phyloP scores from a whole-genome alignment of 2,113 vertebrate species.

The Chionis minor region DNA sequence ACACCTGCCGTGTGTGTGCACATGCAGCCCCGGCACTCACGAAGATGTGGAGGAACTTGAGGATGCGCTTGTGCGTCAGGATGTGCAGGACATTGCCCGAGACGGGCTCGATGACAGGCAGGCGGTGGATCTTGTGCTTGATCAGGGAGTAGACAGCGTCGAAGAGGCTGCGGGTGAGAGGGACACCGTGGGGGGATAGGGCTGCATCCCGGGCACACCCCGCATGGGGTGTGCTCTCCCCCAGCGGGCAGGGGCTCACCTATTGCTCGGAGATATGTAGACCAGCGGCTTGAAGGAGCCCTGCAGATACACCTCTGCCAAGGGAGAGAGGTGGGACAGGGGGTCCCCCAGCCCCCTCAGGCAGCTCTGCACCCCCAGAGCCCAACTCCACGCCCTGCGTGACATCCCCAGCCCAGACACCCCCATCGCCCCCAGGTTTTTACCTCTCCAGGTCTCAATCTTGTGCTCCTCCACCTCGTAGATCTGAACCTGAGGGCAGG shows the following conservation, averaged over 20 bases:
- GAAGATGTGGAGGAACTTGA: constrained; percentile 95
- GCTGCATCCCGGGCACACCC: not conserved
- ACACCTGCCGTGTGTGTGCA: too few species aligned
- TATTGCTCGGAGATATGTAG: constrained; percentile 87
- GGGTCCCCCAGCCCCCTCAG: not conserved
- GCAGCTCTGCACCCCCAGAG: not conserved
- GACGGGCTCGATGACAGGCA: constrained; percentile 90
- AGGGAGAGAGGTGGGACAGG: not conserved
- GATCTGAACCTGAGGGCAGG: constrained; percentile 88
- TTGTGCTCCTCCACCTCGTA: constrained; percentile 94
- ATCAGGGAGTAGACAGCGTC: constrained; percentile 91
- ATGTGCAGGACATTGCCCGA: constrained; percentile 92
- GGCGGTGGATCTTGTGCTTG: constrained; percentile 94
- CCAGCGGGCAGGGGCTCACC: constrained; percentile 63
- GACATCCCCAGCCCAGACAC: not conserved
- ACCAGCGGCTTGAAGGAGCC: constrained; percentile 85
- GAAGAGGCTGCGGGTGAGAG: constrained; percentile 81
- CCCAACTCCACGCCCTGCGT: rapidly evolving
- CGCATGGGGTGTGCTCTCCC: not conserved
- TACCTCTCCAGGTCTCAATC: constrained; percentile 99
- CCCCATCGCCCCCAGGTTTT: not conserved
- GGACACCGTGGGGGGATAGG: not conserved
- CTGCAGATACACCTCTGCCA: constrained; percentile 88
- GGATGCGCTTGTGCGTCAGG: constrained; percentile 94
- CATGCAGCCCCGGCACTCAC: constrained; percentile 37